phyloP scores from a whole-genome alignment of 92 coral and sea anemone genomes.

The Epizoanthus fatuus region DNA sequence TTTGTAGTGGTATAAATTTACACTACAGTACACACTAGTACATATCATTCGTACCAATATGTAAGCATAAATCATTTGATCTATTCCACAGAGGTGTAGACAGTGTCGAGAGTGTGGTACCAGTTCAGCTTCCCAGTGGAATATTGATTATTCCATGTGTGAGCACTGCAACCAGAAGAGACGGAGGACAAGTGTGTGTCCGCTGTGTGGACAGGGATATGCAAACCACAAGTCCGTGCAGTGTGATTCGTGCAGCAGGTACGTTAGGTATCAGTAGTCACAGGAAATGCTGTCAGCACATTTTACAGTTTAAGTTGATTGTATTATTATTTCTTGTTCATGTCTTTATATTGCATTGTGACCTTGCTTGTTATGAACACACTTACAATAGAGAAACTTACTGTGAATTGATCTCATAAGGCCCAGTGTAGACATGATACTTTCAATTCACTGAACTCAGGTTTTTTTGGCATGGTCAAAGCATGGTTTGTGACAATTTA shows the following conservation, averaged over 20 bases:
- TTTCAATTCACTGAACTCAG: too few relatives aligned
- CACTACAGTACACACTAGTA: not conserved
- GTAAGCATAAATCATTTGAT: not conserved
- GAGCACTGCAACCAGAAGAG: constrained; percentile 81
- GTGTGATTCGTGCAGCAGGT: constrained; percentile 99
- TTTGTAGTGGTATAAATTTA: too few relatives aligned
- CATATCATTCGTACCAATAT: not conserved
- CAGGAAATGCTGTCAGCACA: too few relatives aligned
- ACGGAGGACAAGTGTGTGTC: constrained; percentile 85
- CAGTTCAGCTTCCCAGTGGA: constrained; percentile 78
- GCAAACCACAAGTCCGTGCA: constrained; percentile 87
- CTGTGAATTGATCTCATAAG: too few relatives aligned
- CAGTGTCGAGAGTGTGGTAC: constrained; percentile 89
- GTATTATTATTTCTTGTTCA: too few relatives aligned
- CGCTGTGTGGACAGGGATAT: constrained; percentile 84
- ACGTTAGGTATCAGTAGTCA: not conserved
- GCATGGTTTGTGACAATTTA: too few relatives aligned
- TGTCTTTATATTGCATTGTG: too few relatives aligned
- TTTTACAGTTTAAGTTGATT: too few relatives aligned
- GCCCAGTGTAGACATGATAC: too few relatives aligned
- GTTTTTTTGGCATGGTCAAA: too few relatives aligned
- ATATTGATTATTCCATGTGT: constrained; percentile 84
- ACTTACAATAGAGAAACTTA: too few relatives aligned
- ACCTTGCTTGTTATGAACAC: too few relatives aligned
- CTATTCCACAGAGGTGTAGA: constrained; percentile 77